Conservation (phyloP, 2,888 invertebrate genomes). For the Nephrotoma flavescens region DNA sequence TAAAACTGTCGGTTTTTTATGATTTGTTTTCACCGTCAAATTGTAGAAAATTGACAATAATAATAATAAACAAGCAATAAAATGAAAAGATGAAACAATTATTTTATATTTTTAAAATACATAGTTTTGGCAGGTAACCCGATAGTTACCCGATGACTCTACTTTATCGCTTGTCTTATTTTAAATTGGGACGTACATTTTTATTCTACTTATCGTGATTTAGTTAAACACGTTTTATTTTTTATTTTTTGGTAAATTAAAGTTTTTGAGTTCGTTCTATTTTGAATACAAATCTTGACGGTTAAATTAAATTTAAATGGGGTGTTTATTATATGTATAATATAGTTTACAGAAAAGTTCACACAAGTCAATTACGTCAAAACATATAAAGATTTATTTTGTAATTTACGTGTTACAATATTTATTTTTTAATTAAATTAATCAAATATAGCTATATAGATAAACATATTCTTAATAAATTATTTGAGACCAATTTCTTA, state of each 20-base stretch:
- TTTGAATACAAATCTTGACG: background rate
- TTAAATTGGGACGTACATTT: background rate
- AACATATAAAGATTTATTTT: background rate
- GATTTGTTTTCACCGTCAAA: background rate
- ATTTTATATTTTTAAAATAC: background rate
- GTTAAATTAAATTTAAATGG: background rate
- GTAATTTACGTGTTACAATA: background rate
- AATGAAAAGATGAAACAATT: background rate
- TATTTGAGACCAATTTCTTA: too few species aligned
- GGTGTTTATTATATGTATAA: background rate
- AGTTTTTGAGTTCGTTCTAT: background rate
- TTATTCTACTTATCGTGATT: background rate
- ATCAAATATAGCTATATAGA: background rate
- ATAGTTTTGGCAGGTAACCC: background rate
- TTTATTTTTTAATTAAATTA: background rate
- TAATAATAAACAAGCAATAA: background rate
- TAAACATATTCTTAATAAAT: too few species aligned
- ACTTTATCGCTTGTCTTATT: background rate
- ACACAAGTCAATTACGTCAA: background rate
- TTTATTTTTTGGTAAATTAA: background rate
- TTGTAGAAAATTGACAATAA: background rate
- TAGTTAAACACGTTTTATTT: background rate
- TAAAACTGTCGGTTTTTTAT: background rate
- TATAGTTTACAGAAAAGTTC: too few species aligned
- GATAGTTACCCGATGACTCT: too few species aligned